Conservation (phyloP, 2,797 vertebrate species). For the Gallinago solitaria region DNA sequence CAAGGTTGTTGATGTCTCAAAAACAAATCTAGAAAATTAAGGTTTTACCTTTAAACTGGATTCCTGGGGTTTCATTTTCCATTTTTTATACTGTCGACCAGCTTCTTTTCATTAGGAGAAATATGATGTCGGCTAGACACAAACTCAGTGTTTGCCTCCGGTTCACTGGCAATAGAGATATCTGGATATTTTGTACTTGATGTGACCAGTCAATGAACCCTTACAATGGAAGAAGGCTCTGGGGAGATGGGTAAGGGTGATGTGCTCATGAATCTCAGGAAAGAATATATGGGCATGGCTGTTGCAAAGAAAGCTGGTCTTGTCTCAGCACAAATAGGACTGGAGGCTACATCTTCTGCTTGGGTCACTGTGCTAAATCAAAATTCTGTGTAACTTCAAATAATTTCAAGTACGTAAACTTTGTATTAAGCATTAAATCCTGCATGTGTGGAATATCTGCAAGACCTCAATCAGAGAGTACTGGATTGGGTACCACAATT, state of each 20-base stretch:
- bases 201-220: background rate
- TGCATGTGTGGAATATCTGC: background rate
- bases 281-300: background rate
- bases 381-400: background rate
- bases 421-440: background rate
- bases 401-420: background rate
- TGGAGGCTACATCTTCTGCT: too few species aligned
- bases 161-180: background rate
- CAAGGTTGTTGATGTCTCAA: background rate
- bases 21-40: background rate
- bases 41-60: background rate
- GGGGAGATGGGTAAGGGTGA: background rate
- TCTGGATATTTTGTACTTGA: background rate
- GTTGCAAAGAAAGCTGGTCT: background rate
- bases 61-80: background rate
- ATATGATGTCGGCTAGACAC: background rate
- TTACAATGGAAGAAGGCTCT: background rate
- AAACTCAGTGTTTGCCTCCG: background rate
- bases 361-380: background rate
- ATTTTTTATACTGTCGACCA: background rate
- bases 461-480: background rate
- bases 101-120: background rate
- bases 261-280: background rate
- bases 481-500: background rate
- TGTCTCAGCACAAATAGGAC: too few species aligned